Percentiles rank a stretch among this genome's conserved stretches.
Conservation (phyloP, 2,888 invertebrate species). For the Endomychus coccineus region DNA sequence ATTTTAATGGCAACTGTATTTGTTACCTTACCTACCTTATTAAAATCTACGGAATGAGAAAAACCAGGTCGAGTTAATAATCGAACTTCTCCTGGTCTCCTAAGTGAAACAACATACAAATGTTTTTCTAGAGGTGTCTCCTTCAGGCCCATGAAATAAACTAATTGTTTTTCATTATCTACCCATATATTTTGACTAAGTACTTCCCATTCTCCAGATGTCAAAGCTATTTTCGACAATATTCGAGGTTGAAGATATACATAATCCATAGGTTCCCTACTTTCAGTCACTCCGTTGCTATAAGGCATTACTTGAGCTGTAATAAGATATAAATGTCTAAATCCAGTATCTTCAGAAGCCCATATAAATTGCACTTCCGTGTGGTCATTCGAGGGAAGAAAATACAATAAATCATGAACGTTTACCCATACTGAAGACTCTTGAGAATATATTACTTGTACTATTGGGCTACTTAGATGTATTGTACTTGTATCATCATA, state of each 20-base stretch:
- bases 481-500: conserved; percentile 41
- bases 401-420: conserved; percentile 83
- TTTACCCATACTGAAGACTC: conserved; percentile 85
- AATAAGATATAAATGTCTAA: conserved; percentile 77
- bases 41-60: conserved; percentile 77
- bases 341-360: conserved; percentile 90
- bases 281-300: conserved; percentile 51
- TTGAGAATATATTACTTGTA: conserved; percentile 56
- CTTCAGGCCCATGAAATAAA: conserved; percentile 85
- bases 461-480: conserved; percentile 43
- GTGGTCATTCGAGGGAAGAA: conserved; percentile 57
- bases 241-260: conserved; percentile 54
- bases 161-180: conserved; percentile 66
- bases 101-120: conserved; percentile 74
- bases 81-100: conserved; percentile 62
- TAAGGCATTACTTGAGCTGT: conserved; percentile 54
- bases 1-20: no score
- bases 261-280: conserved; percentile 47
- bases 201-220: conserved; percentile 92
- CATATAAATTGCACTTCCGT: conserved; percentile 64
- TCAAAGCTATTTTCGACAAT: conserved; percentile 66
- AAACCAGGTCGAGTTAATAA: conserved; percentile 76
- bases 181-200: conserved; percentile 82
- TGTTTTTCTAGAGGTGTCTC: conserved; percentile 92
- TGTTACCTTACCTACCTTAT: conserved; percentile 50